Evolutionary conservation across 2,888 invertebrate species (phyloP), one percentile per base, ranked within the genome.

Genomic region (Thumatha senex): DNA sequence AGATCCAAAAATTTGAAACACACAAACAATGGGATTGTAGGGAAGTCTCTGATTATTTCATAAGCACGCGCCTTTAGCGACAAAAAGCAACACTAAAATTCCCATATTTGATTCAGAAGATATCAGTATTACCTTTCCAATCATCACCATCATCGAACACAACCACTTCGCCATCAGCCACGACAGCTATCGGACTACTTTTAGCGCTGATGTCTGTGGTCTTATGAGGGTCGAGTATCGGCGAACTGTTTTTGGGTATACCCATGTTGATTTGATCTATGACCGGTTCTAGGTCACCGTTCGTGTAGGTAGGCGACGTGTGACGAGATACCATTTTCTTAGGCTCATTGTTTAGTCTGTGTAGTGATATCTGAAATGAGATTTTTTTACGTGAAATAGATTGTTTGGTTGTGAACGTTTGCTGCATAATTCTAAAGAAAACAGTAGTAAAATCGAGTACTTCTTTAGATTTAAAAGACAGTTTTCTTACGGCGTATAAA

Each of bases 61-160:
- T n/a, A n/a, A n/a, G n/a, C n/a, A n/a, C n/a, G n/a, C n/a, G n/a
- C n/a, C n/a, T 14, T 31, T 24, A 24, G 18, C 18, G 18, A 24
- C 18, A 5, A 2, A 24, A 24, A 24, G 18, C n/a, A 15, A 5
- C 18, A 24, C n/a, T 11, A 33, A 33, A 33, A 33, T 33, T 10
- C 33, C 11, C 11, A 24, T n/a, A 24, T 24, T 24, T 24, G 5
- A 24, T 24, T 4, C n/a, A n/a, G 7, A 38, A 31, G 8, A 31
- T 38, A 34, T 13, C 10, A 61, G 40, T 74, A 61, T 78, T 82
- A 91, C 94, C 94, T 87, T 95, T 95, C 96, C 96, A 96, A 73
- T 94, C 95, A 71, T 97, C 97, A 61, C 95, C 96, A 80, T 97
- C 97, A 78, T 97, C 97, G 74, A 97, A 97, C 46, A 96, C 96